Percentiles rank a stretch among this genome's conserved stretches.
Evolutionary conservation across 2,888 invertebrate species (phyloP).

Genomic region (Meghimatium bilineatum): DNA sequence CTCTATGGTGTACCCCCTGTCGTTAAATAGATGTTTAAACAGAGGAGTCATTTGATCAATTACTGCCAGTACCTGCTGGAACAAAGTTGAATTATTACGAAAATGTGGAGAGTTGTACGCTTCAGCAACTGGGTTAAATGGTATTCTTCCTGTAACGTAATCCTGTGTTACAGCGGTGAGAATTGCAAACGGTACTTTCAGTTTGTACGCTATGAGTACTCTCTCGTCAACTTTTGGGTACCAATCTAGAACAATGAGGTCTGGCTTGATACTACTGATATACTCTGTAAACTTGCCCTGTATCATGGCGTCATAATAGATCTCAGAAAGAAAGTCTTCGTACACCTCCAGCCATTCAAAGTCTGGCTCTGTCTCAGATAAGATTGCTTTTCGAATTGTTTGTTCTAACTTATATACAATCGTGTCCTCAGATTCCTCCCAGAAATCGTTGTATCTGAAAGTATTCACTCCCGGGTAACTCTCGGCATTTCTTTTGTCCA

Average conservation of each 20-base stretch:
- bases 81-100: not conserved
- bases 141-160: not conserved
- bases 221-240: not conserved
- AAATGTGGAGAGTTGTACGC: conserved; percentile 6
- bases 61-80: not conserved
- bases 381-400: not conserved
- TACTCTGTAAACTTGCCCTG: not conserved
- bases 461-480: not conserved
- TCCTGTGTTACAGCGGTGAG: not conserved
- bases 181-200: conserved; percentile 20
- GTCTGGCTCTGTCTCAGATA: not conserved
- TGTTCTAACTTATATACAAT: not conserved
- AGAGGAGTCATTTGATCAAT: not conserved
- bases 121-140: not conserved
- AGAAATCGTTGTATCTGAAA: conserved; percentile 12
- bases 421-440: not conserved
- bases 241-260: conserved; percentile 16
- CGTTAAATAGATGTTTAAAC: not conserved
- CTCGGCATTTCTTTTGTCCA: not conserved
- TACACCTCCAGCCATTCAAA: not conserved
- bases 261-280: not conserved
- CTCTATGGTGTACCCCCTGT: conserved; percentile 5
- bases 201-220: conserved; percentile 7
- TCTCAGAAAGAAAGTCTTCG: not conserved
- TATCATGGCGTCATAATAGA: not conserved